These are phyloP conservation scores for Hyles euphorbiae DNA, from an alignment of 1,140 invertebrate species.

Conservation along the genomic window DNA sequence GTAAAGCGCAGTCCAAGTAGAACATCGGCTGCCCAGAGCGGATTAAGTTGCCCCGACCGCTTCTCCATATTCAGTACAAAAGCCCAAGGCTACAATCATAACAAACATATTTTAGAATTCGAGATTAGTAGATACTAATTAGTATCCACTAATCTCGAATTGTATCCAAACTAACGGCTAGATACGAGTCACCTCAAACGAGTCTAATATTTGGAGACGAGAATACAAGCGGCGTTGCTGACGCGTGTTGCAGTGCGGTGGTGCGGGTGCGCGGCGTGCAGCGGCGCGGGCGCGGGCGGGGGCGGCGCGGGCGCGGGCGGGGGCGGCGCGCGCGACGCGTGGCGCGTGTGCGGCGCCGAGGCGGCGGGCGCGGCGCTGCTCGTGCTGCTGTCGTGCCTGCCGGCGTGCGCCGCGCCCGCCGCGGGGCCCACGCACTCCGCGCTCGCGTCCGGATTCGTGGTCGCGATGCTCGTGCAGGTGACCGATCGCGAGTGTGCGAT, in stretches of 20 bases:
- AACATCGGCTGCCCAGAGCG: too few relatives aligned
- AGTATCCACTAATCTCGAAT: too few relatives aligned
- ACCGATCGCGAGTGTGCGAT: neutral
- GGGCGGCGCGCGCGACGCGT: conserved; percentile 12
- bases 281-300: conserved; percentile 5
- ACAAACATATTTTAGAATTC: too few relatives aligned
- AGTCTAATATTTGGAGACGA: neutral
- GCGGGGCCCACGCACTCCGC: conserved; percentile 22
- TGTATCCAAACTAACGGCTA: too few relatives aligned
- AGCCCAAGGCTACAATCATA: too few relatives aligned
- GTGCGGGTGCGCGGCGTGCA: conserved; percentile 1
- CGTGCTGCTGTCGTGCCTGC: conserved; percentile 41
- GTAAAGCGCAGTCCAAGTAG: too few relatives aligned
- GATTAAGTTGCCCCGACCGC: too few relatives aligned
- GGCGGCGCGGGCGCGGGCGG: conserved; percentile 20
- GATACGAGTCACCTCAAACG: too few relatives aligned
- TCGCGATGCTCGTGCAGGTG: conserved; percentile 38
- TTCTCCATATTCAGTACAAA: too few relatives aligned
- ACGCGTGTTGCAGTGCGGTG: conserved; percentile 13
- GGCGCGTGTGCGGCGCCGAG: conserved; percentile 34
- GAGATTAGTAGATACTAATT: too few relatives aligned
- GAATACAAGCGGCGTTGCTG: neutral
- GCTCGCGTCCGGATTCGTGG: conserved; percentile 34
- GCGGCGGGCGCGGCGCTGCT: conserved; percentile 35
- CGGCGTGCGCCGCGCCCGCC: conserved; percentile 15